phyloP scores from a whole-genome alignment of 2,888 invertebrate genomes.

The Neoascia interrupta region DNA sequence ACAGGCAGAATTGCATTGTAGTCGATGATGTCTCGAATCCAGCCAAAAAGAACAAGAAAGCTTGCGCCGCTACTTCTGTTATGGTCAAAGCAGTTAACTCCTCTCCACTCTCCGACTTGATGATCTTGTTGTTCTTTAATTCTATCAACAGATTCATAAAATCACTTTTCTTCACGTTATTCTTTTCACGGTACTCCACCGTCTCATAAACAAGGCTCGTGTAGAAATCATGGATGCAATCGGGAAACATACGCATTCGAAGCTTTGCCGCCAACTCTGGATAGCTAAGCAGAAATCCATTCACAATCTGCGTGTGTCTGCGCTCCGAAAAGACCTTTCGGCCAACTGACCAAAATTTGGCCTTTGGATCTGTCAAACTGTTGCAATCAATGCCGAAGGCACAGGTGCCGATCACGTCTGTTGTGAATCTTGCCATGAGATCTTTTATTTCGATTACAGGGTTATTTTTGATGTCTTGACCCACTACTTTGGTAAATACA shows the following conservation, averaged over 20 bases:
- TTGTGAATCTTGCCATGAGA: no score
- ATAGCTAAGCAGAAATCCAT: conserved; percentile 72
- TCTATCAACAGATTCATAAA: conserved; percentile 81
- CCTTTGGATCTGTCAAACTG: no score
- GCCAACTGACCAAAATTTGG: no score
- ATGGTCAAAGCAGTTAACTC: conserved; percentile 48
- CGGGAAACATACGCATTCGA: conserved; percentile 21
- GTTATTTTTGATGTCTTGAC: no score
- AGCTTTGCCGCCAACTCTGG: conserved; percentile 70
- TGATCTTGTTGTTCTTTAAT: conserved; percentile 79
- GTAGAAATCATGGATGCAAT: conserved; percentile 79
- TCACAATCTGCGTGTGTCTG: conserved; percentile 66
- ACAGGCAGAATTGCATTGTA: conserved; percentile 81
- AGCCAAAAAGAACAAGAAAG: conserved; percentile 77
- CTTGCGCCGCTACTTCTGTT: conserved; percentile 76
- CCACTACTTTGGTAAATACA: no score
- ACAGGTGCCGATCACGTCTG: no score
- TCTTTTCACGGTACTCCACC: conserved; percentile 76
- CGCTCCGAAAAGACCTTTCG: no score
- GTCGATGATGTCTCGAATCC: conserved; percentile 85
- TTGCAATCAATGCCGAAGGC: no score
- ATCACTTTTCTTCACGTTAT: conserved; percentile 79
- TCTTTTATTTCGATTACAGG: no score
- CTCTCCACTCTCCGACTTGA: conserved; percentile 69
- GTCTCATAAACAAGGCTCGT: conserved; percentile 77